Percentiles rank a stretch among this genome's conserved stretches.
Conservation (phyloP, 2,888 invertebrate species). For the Mesodorylaimus sp. region DNA sequence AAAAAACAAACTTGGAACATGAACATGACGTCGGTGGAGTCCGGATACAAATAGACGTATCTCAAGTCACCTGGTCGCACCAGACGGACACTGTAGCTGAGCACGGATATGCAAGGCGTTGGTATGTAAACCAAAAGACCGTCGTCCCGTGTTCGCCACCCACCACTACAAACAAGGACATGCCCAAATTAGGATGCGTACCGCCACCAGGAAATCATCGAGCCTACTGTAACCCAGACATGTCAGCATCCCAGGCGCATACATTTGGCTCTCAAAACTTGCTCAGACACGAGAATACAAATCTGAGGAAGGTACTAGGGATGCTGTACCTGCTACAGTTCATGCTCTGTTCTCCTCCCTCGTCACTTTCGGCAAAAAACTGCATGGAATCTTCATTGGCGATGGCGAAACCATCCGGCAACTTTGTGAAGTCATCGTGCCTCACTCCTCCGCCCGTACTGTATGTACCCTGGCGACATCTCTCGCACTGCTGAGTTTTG, state of each 20-base stretch:
- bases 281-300: too few relatives aligned
- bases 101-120: constrained; percentile 36
- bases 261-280: too few relatives aligned
- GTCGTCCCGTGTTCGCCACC: constrained; percentile 36
- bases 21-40: constrained; percentile 3
- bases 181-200: too few relatives aligned
- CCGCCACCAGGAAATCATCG: background rate
- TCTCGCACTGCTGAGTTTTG: constrained; percentile 36
- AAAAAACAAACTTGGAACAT: constrained; percentile 11
- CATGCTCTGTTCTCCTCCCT: background rate
- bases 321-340: background rate
- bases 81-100: constrained; percentile 39
- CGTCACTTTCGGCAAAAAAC: background rate
- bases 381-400: constrained; percentile 3
- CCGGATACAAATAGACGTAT: constrained; percentile 33
- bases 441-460: constrained; percentile 41
- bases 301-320: background rate
- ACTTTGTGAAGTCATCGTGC: constrained; percentile 34
- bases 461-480: constrained; percentile 35
- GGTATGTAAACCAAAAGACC: constrained; percentile 38
- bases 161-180: constrained; percentile 33
- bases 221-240: too few relatives aligned
- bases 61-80: constrained; percentile 39
- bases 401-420: constrained; percentile 36
- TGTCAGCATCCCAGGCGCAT: too few relatives aligned